phyloP scores from a whole-genome alignment of 2,113 vertebrate genomes.

The Apteryx mantelli region DNA sequence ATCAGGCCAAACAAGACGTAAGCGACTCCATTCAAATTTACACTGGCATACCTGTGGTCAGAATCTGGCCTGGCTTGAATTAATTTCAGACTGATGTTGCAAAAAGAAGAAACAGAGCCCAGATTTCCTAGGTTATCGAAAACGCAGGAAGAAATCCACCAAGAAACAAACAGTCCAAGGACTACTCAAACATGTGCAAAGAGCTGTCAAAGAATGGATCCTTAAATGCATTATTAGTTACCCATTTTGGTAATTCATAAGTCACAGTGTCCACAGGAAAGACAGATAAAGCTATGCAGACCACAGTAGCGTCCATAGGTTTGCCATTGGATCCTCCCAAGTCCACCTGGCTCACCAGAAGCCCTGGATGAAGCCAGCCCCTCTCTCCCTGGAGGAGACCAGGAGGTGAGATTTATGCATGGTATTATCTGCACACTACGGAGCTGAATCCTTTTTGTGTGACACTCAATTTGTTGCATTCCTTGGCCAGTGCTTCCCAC shows the following conservation, averaged over 20 bases:
- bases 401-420: accelerated
- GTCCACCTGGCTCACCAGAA: neutral
- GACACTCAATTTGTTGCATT: accelerated
- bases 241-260: neutral
- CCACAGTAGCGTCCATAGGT: neutral
- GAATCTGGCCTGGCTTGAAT: conserved; percentile 68
- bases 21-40: conserved; percentile 64
- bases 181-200: neutral
- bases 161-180: neutral
- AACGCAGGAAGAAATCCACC: neutral
- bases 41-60: conserved; percentile 69
- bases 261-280: neutral
- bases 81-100: conserved; percentile 37
- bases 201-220: neutral
- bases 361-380: neutral
- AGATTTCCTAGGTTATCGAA: conserved; percentile 59
- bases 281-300: neutral
- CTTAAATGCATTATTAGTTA: neutral
- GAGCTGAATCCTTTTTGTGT: neutral
- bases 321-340: neutral
- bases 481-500: accelerated
- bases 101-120: conserved; percentile 33
- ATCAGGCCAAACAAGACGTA: conserved; percentile 57
- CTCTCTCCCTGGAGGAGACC: accelerated
- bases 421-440: accelerated